phyloP scores from a whole-genome alignment of 2,888 invertebrate genomes.

The Dioctria linearis region DNA sequence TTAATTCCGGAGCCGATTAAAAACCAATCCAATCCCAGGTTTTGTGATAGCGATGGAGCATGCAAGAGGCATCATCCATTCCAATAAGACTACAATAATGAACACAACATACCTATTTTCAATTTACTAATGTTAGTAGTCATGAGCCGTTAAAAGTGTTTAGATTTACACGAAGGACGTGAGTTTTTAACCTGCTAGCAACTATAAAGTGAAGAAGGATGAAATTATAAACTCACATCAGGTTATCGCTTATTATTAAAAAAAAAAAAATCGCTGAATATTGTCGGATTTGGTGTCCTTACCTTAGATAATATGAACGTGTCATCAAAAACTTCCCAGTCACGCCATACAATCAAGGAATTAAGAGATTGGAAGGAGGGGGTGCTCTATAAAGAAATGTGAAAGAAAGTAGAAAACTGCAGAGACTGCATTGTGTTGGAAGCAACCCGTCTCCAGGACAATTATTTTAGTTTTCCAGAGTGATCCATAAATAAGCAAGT shows the following conservation, averaged over 20 bases:
- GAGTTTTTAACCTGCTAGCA: slow-evolving; percentile 26
- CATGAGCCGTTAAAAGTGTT: slow-evolving; percentile 43
- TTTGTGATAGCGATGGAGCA: neutral
- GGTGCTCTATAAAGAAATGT: slow-evolving; percentile 13
- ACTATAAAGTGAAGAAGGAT: neutral
- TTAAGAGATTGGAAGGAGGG: neutral
- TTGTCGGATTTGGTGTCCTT: neutral
- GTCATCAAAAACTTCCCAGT: slow-evolving; percentile 30
- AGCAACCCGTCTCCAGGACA: neutral
- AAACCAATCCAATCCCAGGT: slow-evolving; percentile 57
- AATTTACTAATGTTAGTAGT: slow-evolving; percentile 56
- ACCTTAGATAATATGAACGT: slow-evolving; percentile 25
- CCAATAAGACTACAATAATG: slow-evolving; percentile 7
- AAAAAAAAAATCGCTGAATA: slow-evolving; percentile 21
- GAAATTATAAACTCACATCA: neutral
- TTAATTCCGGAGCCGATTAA: slow-evolving; percentile 58
- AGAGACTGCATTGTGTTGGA: slow-evolving; percentile 34
- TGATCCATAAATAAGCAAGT: slow-evolving; percentile 47
- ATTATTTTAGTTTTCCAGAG: slow-evolving; percentile 1
- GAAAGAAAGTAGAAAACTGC: slow-evolving; percentile 52
- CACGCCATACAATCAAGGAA: slow-evolving; percentile 2
- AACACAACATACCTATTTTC: slow-evolving; percentile 46
- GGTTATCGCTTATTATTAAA: slow-evolving; percentile 39
- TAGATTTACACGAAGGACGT: slow-evolving; percentile 43
- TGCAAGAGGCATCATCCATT: slow-evolving; percentile 28